Evolutionary conservation across 2,888 invertebrate species (phyloP), one percentile per base, ranked within the genome.

Genomic region (Baccha elongata): DNA sequence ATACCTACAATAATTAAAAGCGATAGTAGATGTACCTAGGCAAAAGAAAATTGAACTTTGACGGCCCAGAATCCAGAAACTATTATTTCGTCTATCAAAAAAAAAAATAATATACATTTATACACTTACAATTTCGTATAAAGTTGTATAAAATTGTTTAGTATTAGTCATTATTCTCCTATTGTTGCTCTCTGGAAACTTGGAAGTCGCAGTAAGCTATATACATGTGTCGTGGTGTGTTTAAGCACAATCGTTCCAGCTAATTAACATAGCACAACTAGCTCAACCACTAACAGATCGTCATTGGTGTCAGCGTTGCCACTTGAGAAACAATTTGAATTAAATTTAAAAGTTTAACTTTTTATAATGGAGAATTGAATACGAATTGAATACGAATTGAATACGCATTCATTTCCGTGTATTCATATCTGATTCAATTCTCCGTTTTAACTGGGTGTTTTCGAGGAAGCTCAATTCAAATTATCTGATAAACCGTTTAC

Each of bases 11-110:
- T 3, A 3, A 4, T 4, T 8, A 10, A 35, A 35, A 13, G 13
- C 15, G 37, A 13, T 3, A 13, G 37, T 1, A 13, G 37, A n/a
- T n/a, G n/a, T n/a, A n/a, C n/a, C n/a, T n/a, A n/a, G n/a, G n/a
- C n/a, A 1, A 15, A 15, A 55, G 37, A 23, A 37, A 55, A 55
- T 40, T 55, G 37, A 40, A 40, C 40, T 40, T 13, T 55, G 37
- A 15, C 10, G 55, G n/a, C 13, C 15, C 15, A 15, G 23, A 55
- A 40, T 23, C 8, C 2, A 15, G 23, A 55, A 40, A 15, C 8
- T 1, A 55, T 23, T 40, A 40, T 23, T 55, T 40, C 23, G n/a
- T 40, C 37, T 23, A 55, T 32, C 7, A 8, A 8, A 32, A 32
- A 32, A 32, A 23, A 23, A 23, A 23, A 23, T 23, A 5, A 23